A percentile compares a stretch with the other conserved stretches of the same genome.
Conservation (phyloP, 2,888 invertebrate species). For the Notodonta ziczac region DNA sequence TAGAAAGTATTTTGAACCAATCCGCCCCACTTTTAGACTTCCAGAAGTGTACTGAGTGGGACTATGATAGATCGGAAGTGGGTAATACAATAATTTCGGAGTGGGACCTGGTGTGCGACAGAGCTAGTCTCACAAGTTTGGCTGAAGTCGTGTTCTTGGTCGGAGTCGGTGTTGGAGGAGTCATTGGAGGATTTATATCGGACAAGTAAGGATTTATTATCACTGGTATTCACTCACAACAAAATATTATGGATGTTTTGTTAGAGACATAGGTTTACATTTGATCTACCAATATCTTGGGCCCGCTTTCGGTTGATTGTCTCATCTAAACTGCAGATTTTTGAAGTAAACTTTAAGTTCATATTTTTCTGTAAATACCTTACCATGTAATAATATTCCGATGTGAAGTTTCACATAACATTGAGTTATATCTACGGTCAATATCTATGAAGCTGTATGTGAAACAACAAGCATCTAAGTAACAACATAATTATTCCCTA, state of each 20-base stretch:
- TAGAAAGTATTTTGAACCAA: conserved; percentile 64
- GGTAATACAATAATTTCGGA: conserved; percentile 90
- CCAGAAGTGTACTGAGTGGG: conserved; percentile 85
- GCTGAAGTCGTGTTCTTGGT: conserved; percentile 91
- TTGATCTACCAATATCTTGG: no score
- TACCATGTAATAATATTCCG: not conserved
- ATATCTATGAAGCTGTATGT: not conserved
- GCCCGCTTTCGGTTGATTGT: no score
- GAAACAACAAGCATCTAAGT: not conserved
- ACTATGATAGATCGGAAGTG: conserved; percentile 82
- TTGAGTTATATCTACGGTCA: not conserved
- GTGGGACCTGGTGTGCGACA: conserved; percentile 91
- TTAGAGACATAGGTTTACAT: no score
- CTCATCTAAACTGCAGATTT: no score
- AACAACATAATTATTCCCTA: not conserved
- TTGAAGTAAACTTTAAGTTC: no score
- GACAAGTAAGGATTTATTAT: conserved; percentile 81
- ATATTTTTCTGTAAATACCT: no score
- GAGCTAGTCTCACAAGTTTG: conserved; percentile 87
- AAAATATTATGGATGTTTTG: no score
- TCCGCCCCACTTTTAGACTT: conserved; percentile 69
- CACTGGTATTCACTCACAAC: no score
- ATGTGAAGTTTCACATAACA: not conserved
- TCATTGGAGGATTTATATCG: conserved; percentile 91
- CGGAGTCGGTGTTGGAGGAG: conserved; percentile 91